Evolutionary conservation across 1,140 invertebrate species (phyloP).

Genomic region (Glomeris maerens): DNA sequence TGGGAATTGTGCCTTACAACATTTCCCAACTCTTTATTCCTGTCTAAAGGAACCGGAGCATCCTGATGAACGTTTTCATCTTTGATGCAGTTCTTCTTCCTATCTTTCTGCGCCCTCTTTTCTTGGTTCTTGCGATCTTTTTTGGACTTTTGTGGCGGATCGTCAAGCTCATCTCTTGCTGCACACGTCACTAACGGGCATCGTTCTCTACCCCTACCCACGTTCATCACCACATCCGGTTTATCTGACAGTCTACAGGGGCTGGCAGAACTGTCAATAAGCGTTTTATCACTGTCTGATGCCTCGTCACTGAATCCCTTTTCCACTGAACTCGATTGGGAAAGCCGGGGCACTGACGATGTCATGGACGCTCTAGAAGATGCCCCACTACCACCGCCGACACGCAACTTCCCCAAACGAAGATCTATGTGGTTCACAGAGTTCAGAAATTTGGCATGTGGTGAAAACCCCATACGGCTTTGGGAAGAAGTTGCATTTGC

Average conservation of each 20-base stretch:
- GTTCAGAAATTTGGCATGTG: neutral
- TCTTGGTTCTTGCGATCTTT: neutral
- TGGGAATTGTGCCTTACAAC: no score
- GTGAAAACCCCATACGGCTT: no score
- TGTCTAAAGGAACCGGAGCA: neutral
- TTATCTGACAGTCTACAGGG: conserved; percentile 1
- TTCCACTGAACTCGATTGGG: neutral
- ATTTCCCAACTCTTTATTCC: no score
- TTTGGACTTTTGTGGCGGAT: neutral
- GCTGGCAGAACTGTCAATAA: neutral
- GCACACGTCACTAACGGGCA: no score
- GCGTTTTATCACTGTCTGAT: conserved; percentile 1
- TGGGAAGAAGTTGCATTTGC: no score
- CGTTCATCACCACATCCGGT: neutral
- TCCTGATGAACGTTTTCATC: neutral
- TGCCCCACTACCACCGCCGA: neutral
- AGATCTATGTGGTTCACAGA: neutral
- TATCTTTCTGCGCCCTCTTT: neutral
- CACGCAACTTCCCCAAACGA: neutral
- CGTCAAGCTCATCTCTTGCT: neutral
- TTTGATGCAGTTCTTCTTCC: neutral
- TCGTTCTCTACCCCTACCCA: no score
- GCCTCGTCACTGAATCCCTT: neutral
- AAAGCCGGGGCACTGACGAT: neutral
- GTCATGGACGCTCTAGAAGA: neutral